These are phyloP conservation scores for Suricata suricatta DNA, from an alignment of 2,113 vertebrate species.

Conservation along the genomic window DNA sequence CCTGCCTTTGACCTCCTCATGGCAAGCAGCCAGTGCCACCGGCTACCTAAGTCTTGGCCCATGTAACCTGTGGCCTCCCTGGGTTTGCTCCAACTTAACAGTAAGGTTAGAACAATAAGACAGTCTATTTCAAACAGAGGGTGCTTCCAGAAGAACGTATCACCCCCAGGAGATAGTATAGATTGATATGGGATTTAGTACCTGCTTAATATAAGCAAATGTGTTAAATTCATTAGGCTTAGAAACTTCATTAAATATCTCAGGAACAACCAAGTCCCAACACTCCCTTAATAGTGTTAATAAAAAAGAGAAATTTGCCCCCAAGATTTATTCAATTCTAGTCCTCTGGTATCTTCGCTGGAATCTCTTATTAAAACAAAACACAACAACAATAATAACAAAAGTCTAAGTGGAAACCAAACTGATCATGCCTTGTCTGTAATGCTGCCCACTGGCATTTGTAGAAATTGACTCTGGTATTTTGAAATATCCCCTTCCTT, in stretches of 20 bases:
- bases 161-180: background rate
- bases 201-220: slow-evolving; percentile 40
- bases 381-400: background rate
- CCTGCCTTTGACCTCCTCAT: background rate
- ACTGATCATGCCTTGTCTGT: background rate
- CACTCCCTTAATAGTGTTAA: background rate
- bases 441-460: background rate
- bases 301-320: background rate
- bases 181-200: background rate
- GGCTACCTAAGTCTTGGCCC: no score
- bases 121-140: slow-evolving; percentile 12
- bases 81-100: background rate
- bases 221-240: slow-evolving; percentile 3
- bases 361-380: slow-evolving; percentile 34
- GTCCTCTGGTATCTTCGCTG: background rate
- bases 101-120: background rate
- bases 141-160: slow-evolving; percentile 6
- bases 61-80: background rate
- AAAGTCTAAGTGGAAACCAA: background rate
- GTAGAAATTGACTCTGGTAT: background rate
- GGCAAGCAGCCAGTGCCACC: background rate
- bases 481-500: background rate
- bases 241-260: background rate
- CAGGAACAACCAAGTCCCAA: slow-evolving; percentile 15
- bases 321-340: background rate